These are phyloP conservation scores for Rhagium mordax DNA, from an alignment of 2,888 invertebrate genomes.

Conservation along the genomic window DNA sequence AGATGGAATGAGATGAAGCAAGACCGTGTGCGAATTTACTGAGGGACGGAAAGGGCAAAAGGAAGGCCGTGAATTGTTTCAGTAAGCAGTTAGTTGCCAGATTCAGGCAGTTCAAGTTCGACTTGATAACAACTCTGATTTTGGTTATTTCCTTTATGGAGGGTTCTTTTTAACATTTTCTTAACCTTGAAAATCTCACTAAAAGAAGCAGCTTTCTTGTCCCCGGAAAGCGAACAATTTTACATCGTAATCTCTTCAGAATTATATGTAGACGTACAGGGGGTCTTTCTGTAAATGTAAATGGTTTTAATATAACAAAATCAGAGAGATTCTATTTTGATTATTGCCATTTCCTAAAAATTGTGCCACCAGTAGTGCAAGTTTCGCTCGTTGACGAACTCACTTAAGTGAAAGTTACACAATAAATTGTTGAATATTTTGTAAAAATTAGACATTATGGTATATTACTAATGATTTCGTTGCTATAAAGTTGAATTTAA, in stretches of 20 bases:
- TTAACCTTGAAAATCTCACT: background rate
- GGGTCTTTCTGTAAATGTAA: no score
- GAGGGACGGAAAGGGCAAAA: constrained; percentile 47
- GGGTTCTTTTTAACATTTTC: constrained; percentile 18
- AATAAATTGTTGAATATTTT: no score
- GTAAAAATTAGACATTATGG: no score
- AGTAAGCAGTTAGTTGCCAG: constrained; percentile 55
- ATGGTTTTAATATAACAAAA: no score
- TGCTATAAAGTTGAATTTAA: no score
- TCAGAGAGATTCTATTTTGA: no score
- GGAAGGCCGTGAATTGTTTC: constrained; percentile 56
- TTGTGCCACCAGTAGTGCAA: no score
- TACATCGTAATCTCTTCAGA: background rate
- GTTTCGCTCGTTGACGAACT: no score
- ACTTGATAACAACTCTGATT: constrained; percentile 38
- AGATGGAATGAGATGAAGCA: constrained; percentile 34
- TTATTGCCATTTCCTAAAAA: no score
- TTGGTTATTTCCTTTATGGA: constrained; percentile 36
- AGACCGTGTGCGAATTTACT: constrained; percentile 26
- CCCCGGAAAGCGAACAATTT: background rate
- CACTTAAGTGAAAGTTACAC: no score
- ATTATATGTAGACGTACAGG: no score
- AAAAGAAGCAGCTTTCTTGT: constrained; percentile 2
- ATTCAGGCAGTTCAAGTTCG: constrained; percentile 51
- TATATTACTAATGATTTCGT: no score